Conservation (phyloP, 2,797 vertebrate species). For the Semotilus atromaculatus region DNA sequence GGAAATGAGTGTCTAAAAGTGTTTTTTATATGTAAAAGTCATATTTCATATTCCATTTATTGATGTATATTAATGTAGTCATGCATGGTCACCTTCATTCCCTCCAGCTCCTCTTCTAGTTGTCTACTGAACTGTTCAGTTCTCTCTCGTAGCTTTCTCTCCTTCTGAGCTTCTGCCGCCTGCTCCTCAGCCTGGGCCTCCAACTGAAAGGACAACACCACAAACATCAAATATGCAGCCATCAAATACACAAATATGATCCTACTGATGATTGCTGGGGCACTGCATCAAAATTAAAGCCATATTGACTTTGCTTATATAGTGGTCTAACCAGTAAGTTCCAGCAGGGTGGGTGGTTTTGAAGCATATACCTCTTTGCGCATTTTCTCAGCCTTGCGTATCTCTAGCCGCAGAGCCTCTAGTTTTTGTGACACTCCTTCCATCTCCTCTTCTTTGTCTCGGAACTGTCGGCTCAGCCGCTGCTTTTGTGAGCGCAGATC, state of each 20-base stretch:
- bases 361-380: constrained; percentile 48
- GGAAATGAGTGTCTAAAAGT: neutral
- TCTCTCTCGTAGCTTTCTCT: constrained; percentile 92
- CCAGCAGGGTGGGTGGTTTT: neutral
- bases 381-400: constrained; percentile 93
- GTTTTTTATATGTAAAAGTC: neutral
- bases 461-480: constrained; percentile 91
- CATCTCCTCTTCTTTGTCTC: constrained; percentile 97
- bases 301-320: neutral
- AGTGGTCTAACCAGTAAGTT: neutral
- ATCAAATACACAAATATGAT: neutral
- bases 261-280: neutral
- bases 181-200: constrained; percentile 90
- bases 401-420: constrained; percentile 92
- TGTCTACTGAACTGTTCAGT: constrained; percentile 93
- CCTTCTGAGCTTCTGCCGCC: constrained; percentile 89
- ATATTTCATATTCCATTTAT: neutral
- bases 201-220: constrained; percentile 77
- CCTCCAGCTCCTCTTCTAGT: constrained; percentile 93
- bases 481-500: constrained; percentile 95
- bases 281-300: constrained; percentile 1
- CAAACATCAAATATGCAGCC: constrained; percentile 23
- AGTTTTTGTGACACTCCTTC: constrained; percentile 91
- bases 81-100: constrained; percentile 84
- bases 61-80: neutral